A percentile compares a stretch with the other conserved stretches of the same genome.
phyloP scores from a whole-genome alignment of 2,797 vertebrate genomes.

The Esox lucius region DNA sequence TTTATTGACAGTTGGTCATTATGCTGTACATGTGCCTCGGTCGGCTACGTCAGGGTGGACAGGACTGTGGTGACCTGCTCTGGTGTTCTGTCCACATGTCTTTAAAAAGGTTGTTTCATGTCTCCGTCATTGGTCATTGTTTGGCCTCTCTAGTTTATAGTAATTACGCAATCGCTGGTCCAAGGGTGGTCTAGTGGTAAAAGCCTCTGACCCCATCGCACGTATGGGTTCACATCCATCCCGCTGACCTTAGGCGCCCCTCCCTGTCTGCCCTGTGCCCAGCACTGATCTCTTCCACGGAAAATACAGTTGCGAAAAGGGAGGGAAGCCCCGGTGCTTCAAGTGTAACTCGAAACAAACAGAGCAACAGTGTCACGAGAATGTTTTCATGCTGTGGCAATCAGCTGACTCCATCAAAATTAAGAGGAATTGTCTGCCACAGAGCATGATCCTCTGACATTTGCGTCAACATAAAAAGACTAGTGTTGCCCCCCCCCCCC shows the following conservation, averaged over 20 bases:
- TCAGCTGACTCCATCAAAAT: neutral
- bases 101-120: neutral
- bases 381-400: constrained; percentile 15
- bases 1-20: constrained; percentile 27
- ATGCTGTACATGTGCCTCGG: constrained; percentile 11
- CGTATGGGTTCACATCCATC: too few species aligned
- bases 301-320: too few species aligned
- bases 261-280: too few species aligned
- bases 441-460: neutral
- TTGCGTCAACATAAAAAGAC: neutral
- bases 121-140: neutral
- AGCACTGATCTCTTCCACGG: too few species aligned
- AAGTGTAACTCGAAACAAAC: neutral
- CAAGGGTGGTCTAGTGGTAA: too few species aligned
- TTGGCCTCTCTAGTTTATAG: neutral
- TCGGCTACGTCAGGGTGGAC: neutral
- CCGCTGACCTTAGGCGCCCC: too few species aligned
- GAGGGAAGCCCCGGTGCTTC: too few species aligned
- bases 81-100: neutral
- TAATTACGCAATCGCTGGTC: too few species aligned
- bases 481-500: neutral
- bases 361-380: neutral
- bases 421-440: constrained; percentile 22
- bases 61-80: constrained; percentile 8
- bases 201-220: too few species aligned